phyloP scores from a whole-genome alignment of 2,113 vertebrate genomes.

The Oncorhynchus masou region DNA sequence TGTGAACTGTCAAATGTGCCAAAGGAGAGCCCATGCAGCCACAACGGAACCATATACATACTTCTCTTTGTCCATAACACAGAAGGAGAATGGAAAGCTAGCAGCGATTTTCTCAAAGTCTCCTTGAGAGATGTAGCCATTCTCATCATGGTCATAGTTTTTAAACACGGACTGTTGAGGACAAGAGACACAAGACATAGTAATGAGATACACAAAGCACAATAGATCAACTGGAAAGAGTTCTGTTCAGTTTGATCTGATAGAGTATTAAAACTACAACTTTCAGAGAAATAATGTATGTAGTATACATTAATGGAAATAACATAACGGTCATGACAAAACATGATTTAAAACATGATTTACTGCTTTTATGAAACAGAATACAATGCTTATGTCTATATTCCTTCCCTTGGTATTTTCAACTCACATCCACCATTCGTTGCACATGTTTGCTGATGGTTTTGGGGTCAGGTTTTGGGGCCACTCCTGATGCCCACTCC shows the following conservation, averaged over 20 bases:
- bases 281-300: no score
- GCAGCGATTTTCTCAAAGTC: slow-evolving; percentile 96
- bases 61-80: slow-evolving; percentile 96
- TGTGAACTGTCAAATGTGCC: background rate
- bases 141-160: slow-evolving; percentile 93
- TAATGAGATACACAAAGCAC: background rate
- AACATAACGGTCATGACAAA: no score
- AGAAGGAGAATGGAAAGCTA: slow-evolving; percentile 96
- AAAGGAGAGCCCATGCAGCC: background rate
- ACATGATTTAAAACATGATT: background rate
- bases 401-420: no score
- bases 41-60: slow-evolving; percentile 59
- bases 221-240: no score
- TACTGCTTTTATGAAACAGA: background rate
- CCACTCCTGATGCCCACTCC: slow-evolving; percentile 91
- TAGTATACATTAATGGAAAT: no score
- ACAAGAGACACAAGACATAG: slow-evolving; percentile 17
- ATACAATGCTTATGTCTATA: background rate
- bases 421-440: slow-evolving; percentile 94
- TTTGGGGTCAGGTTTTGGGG: slow-evolving; percentile 91
- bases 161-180: slow-evolving; percentile 90
- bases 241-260: no score
- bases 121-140: slow-evolving; percentile 93
- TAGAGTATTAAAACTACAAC: background rate
- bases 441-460: slow-evolving; percentile 95